These are phyloP conservation scores for Laticauda colubrina DNA, from an alignment of 2,113 vertebrate species.

Conservation along the genomic window DNA sequence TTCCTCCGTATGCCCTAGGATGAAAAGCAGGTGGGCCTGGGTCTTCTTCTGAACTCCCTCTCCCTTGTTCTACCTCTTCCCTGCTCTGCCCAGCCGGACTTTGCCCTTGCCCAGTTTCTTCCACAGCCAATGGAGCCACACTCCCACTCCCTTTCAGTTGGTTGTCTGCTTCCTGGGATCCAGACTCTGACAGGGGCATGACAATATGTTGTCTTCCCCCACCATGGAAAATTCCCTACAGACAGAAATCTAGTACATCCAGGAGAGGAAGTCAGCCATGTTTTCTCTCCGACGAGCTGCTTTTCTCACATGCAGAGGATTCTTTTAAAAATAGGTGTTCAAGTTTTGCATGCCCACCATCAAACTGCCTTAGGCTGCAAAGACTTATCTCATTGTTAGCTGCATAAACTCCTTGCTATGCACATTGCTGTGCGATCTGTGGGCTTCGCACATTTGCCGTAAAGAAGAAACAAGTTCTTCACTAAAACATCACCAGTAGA, in stretches of 20 bases:
- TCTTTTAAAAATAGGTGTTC: background rate
- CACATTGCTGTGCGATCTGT: background rate
- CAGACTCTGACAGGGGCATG: too few relatives aligned
- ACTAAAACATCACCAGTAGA: background rate
- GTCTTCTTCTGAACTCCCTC: too few relatives aligned
- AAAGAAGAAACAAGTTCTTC: background rate
- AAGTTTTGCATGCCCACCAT: background rate
- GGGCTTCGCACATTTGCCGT: background rate
- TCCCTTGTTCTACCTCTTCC: too few relatives aligned
- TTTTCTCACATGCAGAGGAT: background rate
- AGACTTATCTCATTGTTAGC: background rate
- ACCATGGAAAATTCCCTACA: background rate
- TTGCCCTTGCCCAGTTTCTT: too few relatives aligned
- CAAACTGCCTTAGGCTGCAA: background rate
- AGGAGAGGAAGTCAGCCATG: background rate
- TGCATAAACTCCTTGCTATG: background rate
- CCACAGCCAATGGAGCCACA: too few relatives aligned
- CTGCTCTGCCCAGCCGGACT: too few relatives aligned
- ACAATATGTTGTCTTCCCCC: too few relatives aligned
- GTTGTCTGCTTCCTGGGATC: too few relatives aligned
- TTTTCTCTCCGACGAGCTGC: background rate
- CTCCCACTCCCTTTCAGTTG: too few relatives aligned
- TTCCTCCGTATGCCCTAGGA: too few relatives aligned
- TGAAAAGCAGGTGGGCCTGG: too few relatives aligned
- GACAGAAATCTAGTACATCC: background rate